Conservation (phyloP, 2,113 vertebrate genomes). For the Aegypius monachus region DNA sequence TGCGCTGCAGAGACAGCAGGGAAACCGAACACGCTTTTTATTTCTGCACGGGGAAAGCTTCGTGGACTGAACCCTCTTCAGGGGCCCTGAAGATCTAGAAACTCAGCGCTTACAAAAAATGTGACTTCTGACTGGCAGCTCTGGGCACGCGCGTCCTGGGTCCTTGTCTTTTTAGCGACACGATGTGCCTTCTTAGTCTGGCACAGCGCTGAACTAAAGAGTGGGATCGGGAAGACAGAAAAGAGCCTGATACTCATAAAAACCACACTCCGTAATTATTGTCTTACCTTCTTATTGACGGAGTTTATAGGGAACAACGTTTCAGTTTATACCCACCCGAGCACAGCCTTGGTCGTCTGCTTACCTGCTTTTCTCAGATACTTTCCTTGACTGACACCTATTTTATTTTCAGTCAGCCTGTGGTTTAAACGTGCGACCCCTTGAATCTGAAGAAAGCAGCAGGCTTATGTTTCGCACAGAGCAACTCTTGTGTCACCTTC, state of each 20-base stretch:
- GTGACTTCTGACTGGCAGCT: not conserved
- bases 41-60: not conserved
- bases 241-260: not conserved
- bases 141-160: fast-evolving
- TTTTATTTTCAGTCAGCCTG: not conserved
- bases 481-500: not conserved
- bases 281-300: not conserved
- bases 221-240: not conserved
- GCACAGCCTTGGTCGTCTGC: not conserved
- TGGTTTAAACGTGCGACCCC: not conserved
- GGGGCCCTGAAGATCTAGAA: not conserved
- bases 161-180: not conserved
- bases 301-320: not conserved
- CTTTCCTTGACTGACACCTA: not conserved
- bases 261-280: not conserved
- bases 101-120: not conserved
- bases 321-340: not conserved
- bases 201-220: not conserved
- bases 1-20: not conserved
- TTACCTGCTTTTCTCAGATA: not conserved
- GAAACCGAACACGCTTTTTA: not conserved
- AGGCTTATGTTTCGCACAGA: not conserved
- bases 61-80: not conserved
- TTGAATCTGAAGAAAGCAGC: not conserved
- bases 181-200: not conserved